These are phyloP conservation scores for Tyrophagus putrescentiae DNA, from an alignment of 1,140 invertebrate genomes.

Conservation along the genomic window DNA sequence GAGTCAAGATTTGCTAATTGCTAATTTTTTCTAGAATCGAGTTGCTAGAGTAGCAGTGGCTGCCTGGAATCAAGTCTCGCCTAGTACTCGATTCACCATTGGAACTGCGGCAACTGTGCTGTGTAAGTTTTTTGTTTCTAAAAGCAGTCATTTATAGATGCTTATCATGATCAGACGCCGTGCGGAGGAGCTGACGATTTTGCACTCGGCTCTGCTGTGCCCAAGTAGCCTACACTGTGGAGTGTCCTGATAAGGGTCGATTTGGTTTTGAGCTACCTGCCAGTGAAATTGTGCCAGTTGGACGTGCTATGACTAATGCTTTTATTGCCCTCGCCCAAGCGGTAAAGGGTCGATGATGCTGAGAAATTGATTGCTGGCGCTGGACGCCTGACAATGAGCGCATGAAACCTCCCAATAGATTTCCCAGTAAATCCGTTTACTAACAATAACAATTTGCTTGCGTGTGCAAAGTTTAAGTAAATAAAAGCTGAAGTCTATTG, in stretches of 20 bases:
- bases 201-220: constrained; percentile 27
- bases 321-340: neutral
- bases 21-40: neutral
- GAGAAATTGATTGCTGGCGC: too few species aligned
- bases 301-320: neutral
- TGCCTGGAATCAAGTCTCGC: neutral
- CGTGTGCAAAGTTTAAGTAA: too few species aligned
- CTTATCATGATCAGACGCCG: too few species aligned
- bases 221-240: constrained; percentile 37
- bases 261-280: constrained; percentile 41
- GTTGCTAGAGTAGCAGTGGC: neutral
- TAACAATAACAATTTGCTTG: too few species aligned
- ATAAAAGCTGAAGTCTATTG: too few species aligned
- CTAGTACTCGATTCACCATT: constrained; percentile 41
- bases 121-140: constrained; percentile 20
- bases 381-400: too few species aligned
- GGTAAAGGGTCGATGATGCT: too few species aligned
- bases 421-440: too few species aligned
- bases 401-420: too few species aligned
- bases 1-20: neutral
- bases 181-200: constrained; percentile 27
- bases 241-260: constrained; percentile 34
- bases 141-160: too few species aligned
- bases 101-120: constrained; percentile 16
- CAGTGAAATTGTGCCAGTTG: constrained; percentile 40